Conservation (phyloP, 2,888 invertebrate genomes). For the Mantis religiosa region DNA sequence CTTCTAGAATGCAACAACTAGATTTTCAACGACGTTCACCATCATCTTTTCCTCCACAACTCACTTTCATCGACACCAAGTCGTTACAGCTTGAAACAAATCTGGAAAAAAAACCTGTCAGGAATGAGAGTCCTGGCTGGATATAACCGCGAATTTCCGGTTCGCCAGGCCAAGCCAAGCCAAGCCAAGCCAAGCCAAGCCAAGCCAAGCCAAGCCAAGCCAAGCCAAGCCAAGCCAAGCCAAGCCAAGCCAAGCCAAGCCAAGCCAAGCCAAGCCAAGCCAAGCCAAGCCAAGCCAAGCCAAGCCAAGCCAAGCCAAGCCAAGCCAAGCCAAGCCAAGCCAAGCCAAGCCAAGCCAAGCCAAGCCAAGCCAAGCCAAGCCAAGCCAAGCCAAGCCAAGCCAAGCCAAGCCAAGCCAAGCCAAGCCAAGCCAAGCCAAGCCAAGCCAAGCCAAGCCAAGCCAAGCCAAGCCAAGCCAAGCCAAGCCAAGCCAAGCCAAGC, state of each 20-base stretch:
- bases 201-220: constrained; percentile 1
- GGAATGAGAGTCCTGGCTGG: no score
- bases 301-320: not conserved
- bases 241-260: constrained; percentile 2
- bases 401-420: not conserved
- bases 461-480: not conserved
- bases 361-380: not conserved
- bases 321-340: constrained; percentile 2
- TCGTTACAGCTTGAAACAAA: no score
- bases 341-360: constrained; percentile 1
- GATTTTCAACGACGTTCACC: no score
- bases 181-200: constrained; percentile 1
- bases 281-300: constrained; percentile 1
- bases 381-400: not conserved
- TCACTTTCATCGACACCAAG: no score
- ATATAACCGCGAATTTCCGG: not conserved
- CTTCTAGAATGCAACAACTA: no score
- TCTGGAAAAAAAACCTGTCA: no score
- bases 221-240: constrained; percentile 2
- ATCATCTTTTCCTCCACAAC: no score
- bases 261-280: constrained; percentile 1
- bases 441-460: not conserved
- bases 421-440: not conserved
- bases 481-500: not conserved
- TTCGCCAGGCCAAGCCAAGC: not conserved